These are phyloP conservation scores for Peromyscus aztecus DNA, from an alignment of 2,797 vertebrate species.

Conservation along the genomic window DNA sequence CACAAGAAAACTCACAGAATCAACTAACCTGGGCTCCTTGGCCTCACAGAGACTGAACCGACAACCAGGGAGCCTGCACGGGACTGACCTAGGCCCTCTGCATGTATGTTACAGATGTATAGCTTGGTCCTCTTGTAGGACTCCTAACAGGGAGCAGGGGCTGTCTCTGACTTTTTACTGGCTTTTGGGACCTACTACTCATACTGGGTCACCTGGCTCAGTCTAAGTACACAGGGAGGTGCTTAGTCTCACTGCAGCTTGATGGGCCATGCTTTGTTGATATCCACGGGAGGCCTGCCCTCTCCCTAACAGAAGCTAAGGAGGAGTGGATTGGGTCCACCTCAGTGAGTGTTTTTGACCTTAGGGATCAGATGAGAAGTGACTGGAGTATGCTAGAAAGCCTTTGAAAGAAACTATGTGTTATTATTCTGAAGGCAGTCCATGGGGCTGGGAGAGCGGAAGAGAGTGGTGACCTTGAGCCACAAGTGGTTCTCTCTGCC, in stretches of 20 bases:
- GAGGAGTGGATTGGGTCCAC: background rate
- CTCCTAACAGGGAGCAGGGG: background rate
- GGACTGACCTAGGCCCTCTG: background rate
- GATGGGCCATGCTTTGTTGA: no score
- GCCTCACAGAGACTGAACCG: no score
- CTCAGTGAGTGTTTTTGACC: background rate
- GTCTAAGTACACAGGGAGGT: background rate
- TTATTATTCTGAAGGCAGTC: background rate
- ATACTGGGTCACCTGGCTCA: background rate
- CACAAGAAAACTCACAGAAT: no score
- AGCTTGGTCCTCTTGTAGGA: background rate
- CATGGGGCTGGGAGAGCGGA: background rate
- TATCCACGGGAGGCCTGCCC: no score
- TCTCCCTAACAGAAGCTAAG: no score
- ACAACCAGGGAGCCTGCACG: no score
- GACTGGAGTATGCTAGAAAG: background rate
- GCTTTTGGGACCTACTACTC: background rate
- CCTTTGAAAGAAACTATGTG: background rate
- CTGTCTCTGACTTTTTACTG: background rate
- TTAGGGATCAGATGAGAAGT: background rate
- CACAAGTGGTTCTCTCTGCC: background rate
- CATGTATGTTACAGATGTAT: background rate
- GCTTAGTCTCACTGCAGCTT: no score
- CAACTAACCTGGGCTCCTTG: no score
- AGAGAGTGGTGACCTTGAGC: background rate